phyloP scores from a whole-genome alignment of 2,888 invertebrate genomes.

The Nowickia ferox region DNA sequence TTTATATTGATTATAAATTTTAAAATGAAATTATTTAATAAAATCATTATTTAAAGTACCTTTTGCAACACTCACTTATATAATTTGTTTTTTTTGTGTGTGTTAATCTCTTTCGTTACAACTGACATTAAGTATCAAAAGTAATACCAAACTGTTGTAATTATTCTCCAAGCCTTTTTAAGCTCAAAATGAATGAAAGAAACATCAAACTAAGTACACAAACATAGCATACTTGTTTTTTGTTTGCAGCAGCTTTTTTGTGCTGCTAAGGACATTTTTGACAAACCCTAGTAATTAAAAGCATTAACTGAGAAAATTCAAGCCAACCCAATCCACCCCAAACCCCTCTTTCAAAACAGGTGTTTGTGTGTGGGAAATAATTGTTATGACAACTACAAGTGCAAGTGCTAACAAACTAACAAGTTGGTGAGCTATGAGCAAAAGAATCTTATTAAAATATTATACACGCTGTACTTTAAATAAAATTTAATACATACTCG shows the following conservation, averaged over 20 bases:
- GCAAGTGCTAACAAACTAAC: background rate
- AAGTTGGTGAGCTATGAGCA: constrained; percentile 11
- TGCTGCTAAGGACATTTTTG: constrained; percentile 16
- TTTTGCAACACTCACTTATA: too few relatives aligned
- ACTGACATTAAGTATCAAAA: background rate
- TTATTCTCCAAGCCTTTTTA: constrained; percentile 12
- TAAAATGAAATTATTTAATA: too few relatives aligned
- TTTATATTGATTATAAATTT: too few relatives aligned
- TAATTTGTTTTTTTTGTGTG: background rate
- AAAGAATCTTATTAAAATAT: constrained; percentile 32
- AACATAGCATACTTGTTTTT: background rate
- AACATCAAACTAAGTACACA: background rate
- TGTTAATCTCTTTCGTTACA: background rate
- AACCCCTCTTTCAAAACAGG: constrained; percentile 4
- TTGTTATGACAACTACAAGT: constrained; percentile 48
- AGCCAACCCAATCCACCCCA: background rate
- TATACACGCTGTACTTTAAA: background rate
- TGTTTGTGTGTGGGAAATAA: constrained; percentile 38
- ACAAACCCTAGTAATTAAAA: constrained; percentile 36
- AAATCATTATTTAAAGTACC: too few relatives aligned
- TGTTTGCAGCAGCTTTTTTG: constrained; percentile 4
- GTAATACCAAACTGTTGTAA: background rate
- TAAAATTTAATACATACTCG: constrained; percentile 14
- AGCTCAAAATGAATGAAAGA: background rate
- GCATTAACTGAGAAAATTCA: background rate